Evolutionary conservation across 2,888 invertebrate species (phyloP), one percentile per base, ranked within the genome.

Genomic region (Drosophila leonis): DNA sequence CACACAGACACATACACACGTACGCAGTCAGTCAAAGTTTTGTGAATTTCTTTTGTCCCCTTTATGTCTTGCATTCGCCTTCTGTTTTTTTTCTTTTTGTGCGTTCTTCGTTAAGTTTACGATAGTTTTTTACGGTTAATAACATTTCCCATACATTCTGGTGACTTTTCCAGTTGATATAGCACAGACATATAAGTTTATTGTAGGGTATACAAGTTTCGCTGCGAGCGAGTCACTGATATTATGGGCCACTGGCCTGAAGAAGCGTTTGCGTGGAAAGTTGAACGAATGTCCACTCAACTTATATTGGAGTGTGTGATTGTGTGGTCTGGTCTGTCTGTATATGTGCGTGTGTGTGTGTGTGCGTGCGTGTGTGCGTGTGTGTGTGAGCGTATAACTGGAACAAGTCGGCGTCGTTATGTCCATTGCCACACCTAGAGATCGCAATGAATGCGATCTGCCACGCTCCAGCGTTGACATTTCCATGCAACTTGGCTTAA

Each of bases 281-380:
- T 73, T 81, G 81, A 79, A 76, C 68, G 72, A 71, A 72, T 79
- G 83, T 78, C 86, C 83, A 84, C 79, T 86, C 39, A 65, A 76
- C 56, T 33, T 64, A 63, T 63, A 64, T 63, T 42, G 63, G 63
- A 65, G 71, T 75, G 51, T 56, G 41, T 31, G 56, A 20, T 56
- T 57, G 39, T 56, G 48, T 51, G 69, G 29, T 48, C 56, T 42
- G 42, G 15, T n/a, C 31, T 59, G 44, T 7, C 57, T 37, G 41
- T 37, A 46, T 37, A 39, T 61, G 33, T 42, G 20, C 35, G 31
- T 33, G 46, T 35, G 39, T 52, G 46, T 72, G 42, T 63, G 70
- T 59, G 52, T n/a, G n/a, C 42, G 41, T 37, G 52, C 31, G 44
- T 61, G 33, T 42, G 20, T 41, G 31, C 27, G 46, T 35, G 39